A percentile compares a stretch with the other conserved stretches of the same genome.
Evolutionary conservation across 2,888 invertebrate species (phyloP).

Genomic region (Cryptophagus acutangulus): DNA sequence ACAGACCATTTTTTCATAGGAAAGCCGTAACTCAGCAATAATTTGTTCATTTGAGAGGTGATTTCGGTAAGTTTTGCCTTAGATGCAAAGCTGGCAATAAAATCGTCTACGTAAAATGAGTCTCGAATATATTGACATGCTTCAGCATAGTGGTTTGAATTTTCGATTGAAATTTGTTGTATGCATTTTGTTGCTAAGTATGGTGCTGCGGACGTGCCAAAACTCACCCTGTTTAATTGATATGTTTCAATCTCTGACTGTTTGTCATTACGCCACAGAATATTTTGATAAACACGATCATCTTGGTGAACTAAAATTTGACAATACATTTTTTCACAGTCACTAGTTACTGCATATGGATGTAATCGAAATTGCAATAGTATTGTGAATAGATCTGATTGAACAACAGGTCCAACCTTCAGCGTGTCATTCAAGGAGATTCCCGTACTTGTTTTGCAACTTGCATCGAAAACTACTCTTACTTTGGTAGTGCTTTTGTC

Average conservation of each 20-base stretch:
- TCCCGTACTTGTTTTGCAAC: background rate
- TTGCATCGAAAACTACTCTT: slow-evolving; percentile 1
- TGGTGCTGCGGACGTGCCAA: slow-evolving; percentile 6
- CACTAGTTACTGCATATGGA: background rate
- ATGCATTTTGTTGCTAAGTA: slow-evolving; percentile 9
- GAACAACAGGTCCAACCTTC: background rate
- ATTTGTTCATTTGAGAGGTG: background rate
- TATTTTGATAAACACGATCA: slow-evolving; percentile 1
- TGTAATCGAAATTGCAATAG: slow-evolving; percentile 1
- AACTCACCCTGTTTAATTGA: slow-evolving; percentile 6
- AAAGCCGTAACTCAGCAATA: too few species aligned
- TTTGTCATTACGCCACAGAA: background rate
- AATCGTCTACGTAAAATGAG: slow-evolving; percentile 16
- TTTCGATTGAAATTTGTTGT: slow-evolving; percentile 3
- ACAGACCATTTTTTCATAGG: too few species aligned
- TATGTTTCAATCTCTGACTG: background rate
- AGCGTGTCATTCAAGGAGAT: background rate
- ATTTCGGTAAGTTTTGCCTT: slow-evolving; percentile 7
- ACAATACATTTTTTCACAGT: slow-evolving; percentile 1
- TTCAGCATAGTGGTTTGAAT: background rate
- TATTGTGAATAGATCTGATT: slow-evolving; percentile 3
- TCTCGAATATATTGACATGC: background rate
- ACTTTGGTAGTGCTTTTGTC: slow-evolving; percentile 1
- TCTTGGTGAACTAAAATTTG: background rate
- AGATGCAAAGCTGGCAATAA: slow-evolving; percentile 11